Evolutionary conservation across 1,140 invertebrate species (phyloP).

Genomic region (Drosophila ercepeae): DNA sequence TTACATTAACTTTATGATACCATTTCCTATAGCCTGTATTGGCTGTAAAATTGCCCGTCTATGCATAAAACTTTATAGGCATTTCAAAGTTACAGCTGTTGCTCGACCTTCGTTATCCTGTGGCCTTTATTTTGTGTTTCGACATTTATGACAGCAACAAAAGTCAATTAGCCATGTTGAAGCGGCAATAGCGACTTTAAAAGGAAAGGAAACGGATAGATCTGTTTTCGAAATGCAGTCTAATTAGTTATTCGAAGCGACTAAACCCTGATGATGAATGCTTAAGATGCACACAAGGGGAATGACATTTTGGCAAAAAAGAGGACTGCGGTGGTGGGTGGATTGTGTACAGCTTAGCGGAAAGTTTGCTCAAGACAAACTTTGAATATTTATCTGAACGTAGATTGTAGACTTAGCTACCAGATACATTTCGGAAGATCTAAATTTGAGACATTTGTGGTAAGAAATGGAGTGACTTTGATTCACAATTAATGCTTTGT

Average conservation of each 20-base stretch:
- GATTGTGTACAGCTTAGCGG: slow-evolving; percentile 11
- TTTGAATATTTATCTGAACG: slow-evolving; percentile 1
- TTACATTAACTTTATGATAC: slow-evolving; percentile 7
- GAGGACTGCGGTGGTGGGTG: not conserved
- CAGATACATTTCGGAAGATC: slow-evolving; percentile 21
- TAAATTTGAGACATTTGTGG: slow-evolving; percentile 4
- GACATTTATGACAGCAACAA: slow-evolving; percentile 70
- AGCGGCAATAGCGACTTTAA: not conserved
- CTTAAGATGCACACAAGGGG: slow-evolving; percentile 26
- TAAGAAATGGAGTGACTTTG: not conserved
- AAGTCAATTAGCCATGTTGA: slow-evolving; percentile 62
- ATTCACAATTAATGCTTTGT: too few relatives aligned
- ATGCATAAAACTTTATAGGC: slow-evolving; percentile 57
- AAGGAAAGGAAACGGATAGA: not conserved
- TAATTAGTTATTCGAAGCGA: slow-evolving; percentile 57
- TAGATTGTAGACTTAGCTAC: not conserved
- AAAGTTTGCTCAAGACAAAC: slow-evolving; percentile 27
- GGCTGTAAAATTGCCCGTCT: slow-evolving; percentile 35
- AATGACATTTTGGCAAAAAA: not conserved
- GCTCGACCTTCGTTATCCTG: slow-evolving; percentile 1
- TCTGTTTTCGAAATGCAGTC: slow-evolving; percentile 1
- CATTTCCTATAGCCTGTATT: slow-evolving; percentile 3
- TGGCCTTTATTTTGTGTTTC: slow-evolving; percentile 53
- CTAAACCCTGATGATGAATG: slow-evolving; percentile 51
- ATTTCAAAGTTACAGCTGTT: slow-evolving; percentile 57